Percentiles rank a stretch among this genome's conserved stretches.
Conservation (phyloP, 2,888 invertebrate genomes). For the Athalia cordata region DNA sequence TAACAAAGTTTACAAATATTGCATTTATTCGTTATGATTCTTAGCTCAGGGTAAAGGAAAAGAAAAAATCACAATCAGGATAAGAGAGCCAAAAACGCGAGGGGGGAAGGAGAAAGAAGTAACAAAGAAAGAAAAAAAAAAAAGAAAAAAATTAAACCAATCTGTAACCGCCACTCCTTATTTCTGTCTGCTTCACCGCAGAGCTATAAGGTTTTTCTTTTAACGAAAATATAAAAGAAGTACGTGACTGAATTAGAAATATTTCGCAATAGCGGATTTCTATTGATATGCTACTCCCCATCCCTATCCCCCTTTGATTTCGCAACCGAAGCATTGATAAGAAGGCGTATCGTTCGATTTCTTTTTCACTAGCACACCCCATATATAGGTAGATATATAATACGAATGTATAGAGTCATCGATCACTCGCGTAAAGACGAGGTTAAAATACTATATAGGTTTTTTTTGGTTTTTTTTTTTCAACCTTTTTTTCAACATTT, state of each 20-base stretch:
- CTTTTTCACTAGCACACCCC: no score
- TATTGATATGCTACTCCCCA: constrained; percentile 25
- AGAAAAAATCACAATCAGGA: not conserved
- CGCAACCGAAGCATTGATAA: constrained; percentile 30
- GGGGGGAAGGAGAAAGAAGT: constrained; percentile 20
- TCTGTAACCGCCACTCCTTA: constrained; percentile 27
- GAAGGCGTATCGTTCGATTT: constrained; percentile 6
- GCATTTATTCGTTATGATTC: no score
- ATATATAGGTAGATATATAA: not conserved
- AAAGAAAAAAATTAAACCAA: constrained; percentile 28
- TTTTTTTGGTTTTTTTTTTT: not conserved
- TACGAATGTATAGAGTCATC: not conserved
- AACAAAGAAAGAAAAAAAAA: constrained; percentile 13
- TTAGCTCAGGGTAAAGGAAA: not conserved
- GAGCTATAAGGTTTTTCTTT: constrained; percentile 32
- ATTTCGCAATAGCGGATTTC: constrained; percentile 39
- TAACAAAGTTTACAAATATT: no score
- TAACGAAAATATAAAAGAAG: constrained; percentile 40
- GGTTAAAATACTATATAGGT: constrained; percentile 1
- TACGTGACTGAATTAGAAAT: constrained; percentile 43
- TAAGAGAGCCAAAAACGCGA: no score
- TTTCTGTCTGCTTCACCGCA: constrained; percentile 36
- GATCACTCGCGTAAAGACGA: not conserved
- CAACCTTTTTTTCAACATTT: not conserved
- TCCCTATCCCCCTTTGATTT: not conserved